Percentiles rank a stretch among this genome's conserved stretches.
Conservation (phyloP, 2,113 vertebrate species). For the Bothrops jararaca region DNA sequence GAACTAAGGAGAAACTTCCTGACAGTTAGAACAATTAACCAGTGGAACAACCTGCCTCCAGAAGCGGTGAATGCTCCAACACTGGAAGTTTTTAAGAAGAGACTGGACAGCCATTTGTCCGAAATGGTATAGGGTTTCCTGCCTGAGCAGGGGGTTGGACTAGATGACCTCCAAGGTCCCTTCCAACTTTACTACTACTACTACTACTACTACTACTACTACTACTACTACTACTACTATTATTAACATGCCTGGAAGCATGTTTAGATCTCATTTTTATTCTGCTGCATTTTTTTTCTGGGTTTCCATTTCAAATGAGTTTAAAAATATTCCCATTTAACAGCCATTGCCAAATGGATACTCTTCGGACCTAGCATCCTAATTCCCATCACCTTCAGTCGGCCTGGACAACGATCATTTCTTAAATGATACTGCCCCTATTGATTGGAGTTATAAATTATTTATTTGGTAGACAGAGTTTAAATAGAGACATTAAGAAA, state of each 20-base stretch:
- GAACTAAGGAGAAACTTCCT: too few relatives aligned
- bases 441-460: background rate
- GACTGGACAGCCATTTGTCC: too few relatives aligned
- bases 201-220: too few relatives aligned
- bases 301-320: background rate
- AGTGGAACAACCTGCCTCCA: too few relatives aligned
- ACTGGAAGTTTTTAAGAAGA: too few relatives aligned
- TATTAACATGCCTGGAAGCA: background rate
- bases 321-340: background rate
- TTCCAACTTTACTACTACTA: too few relatives aligned
- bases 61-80: too few relatives aligned
- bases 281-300: background rate
- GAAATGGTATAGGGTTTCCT: too few relatives aligned
- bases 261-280: background rate
- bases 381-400: background rate
- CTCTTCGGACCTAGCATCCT: background rate
- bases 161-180: too few relatives aligned
- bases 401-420: background rate
- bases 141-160: too few relatives aligned
- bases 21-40: too few relatives aligned
- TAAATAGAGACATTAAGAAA: background rate
- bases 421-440: background rate
- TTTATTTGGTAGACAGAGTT: background rate
- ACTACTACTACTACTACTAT: too few relatives aligned
- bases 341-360: background rate